Percentiles rank a stretch among this genome's conserved stretches.
Evolutionary conservation across 2,888 invertebrate species (phyloP).

Genomic region (Drosophila fungiperda): DNA sequence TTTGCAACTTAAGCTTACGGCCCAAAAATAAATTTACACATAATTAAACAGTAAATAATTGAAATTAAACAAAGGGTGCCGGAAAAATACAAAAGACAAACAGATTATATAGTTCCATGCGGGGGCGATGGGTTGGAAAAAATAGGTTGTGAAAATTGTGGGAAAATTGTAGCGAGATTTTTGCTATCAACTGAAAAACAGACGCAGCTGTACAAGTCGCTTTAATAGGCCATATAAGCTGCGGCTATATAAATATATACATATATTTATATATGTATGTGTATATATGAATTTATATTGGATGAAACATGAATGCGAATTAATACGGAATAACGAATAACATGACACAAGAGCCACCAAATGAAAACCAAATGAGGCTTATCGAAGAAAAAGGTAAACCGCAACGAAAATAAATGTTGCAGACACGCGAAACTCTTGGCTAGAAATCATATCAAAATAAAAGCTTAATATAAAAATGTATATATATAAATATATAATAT

Average conservation of each 20-base stretch:
- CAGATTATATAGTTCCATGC: constrained; percentile 36
- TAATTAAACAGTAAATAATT: constrained; percentile 54
- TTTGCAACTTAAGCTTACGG: constrained; percentile 24
- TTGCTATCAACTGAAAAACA: constrained; percentile 31
- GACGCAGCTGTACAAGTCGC: constrained; percentile 12
- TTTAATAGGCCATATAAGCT: constrained; percentile 13
- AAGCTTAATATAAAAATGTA: constrained; percentile 50
- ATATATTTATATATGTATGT: not conserved
- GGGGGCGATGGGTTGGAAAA: not conserved
- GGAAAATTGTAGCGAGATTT: constrained; percentile 13
- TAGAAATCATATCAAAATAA: constrained; percentile 56
- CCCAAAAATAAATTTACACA: constrained; percentile 19
- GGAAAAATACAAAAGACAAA: constrained; percentile 2
- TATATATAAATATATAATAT: constrained; percentile 39
- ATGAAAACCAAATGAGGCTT: constrained; percentile 76
- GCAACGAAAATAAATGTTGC: constrained; percentile 7
- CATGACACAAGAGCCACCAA: constrained; percentile 32
- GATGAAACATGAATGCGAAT: constrained; percentile 31
- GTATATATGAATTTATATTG: constrained; percentile 12
- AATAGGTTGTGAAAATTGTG: constrained; percentile 3
- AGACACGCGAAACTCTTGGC: constrained; percentile 32
- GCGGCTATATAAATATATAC: not conserved
- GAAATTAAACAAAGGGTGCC: constrained; percentile 14
- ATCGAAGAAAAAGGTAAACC: constrained; percentile 49
- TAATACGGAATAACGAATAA: constrained; percentile 15